Conservation (phyloP, 1,140 invertebrate species). For the Tetramorium alpestre region DNA sequence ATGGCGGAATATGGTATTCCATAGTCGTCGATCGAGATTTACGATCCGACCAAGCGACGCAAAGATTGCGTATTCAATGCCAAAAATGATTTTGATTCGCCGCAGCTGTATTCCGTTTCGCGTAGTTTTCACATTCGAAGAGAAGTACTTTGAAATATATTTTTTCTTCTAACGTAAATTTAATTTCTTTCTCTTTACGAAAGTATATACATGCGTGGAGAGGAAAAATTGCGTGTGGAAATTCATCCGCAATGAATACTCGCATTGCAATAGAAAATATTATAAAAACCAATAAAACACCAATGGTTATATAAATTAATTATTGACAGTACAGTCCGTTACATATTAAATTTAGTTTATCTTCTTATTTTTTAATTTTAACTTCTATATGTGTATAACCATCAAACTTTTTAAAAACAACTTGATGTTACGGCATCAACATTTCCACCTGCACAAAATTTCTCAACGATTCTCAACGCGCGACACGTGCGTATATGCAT, state of each 20-base stretch:
- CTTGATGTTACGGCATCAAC: background rate
- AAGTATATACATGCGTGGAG: background rate
- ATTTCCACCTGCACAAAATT: constrained; percentile 10
- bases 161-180: background rate
- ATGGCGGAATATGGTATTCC: constrained; percentile 51
- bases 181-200: background rate
- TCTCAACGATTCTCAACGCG: background rate
- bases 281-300: background rate
- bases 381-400: background rate
- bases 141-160: background rate
- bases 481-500: constrained; percentile 22
- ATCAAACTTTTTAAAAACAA: background rate
- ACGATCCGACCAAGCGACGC: background rate
- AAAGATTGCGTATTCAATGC: constrained; percentile 8
- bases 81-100: constrained; percentile 44
- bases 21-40: constrained; percentile 16
- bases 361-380: background rate
- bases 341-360: background rate
- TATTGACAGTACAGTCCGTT: too few relatives aligned
- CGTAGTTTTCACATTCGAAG: background rate
- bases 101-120: background rate
- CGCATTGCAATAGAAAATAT: background rate
- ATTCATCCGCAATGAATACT: background rate
- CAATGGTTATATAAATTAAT: background rate
- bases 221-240: background rate